Evolutionary conservation across 2,113 vertebrate species (phyloP), one percentile per base, ranked within the genome.

Genomic region (Dipodomys merriami): DNA sequence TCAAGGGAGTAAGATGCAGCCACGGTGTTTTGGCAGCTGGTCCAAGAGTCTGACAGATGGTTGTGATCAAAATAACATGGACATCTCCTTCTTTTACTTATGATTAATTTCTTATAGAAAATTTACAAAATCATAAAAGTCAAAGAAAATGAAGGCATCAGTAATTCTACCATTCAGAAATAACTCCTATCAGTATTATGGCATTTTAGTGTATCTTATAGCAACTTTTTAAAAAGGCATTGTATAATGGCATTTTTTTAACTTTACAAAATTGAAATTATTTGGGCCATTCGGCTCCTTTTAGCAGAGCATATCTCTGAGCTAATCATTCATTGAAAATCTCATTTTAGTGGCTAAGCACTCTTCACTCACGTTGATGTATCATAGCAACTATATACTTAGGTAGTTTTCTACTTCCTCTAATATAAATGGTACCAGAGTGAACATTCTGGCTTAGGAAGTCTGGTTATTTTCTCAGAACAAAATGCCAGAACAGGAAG

Each of bases 151-250:
- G 30, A 91, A 80, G 7, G 18, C 33, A 80, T 76, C n/a, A 73
- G 25, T 84, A 81, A 85, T 81, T 93, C 44, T 16, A n/a, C 67
- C 27, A 53, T 62, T 94, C 69, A 86, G 68, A 85, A 95, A 90
- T 86, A 65, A 73, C 65, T 83, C 73, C 15, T 68, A 13, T 60
- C 25, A 72, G 30, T 80, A 23, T 23, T 72, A 57, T 53, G 73
- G 65, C 39, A 81, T 73, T 77, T 86, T 64, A 46, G 10, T 78
- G 15, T 71, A 27, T 62, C 74, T 71, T 86, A 46, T 86, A 62
- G 65, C 53, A 80, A 73, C 86, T 88, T 62, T 60, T 23, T 57
- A 3, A 76, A 60, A 88, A 94, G 78, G 7, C 53, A 53, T 64
- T 19, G 19, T 74, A 0, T 74, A 35, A 7, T 57, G 53, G 53